Evolutionary conservation across 2,113 vertebrate genomes (phyloP).

Genomic region (Miniopterus natalensis): DNA sequence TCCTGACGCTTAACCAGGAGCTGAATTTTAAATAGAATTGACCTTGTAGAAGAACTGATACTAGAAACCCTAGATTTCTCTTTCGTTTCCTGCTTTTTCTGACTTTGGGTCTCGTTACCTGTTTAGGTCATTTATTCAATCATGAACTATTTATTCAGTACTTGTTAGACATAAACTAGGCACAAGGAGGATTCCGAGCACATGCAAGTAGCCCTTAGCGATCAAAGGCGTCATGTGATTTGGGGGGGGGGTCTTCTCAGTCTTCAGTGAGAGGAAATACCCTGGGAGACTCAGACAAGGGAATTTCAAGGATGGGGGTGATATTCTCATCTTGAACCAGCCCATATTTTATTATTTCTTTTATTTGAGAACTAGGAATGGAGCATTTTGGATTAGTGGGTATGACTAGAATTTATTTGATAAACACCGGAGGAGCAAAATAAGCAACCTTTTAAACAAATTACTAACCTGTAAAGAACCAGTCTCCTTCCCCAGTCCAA

Average conservation of each 20-base stretch:
- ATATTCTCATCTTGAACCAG: not conserved
- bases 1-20: not conserved
- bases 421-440: not conserved
- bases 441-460: slow-evolving; percentile 13
- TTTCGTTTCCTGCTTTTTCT: not conserved
- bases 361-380: not conserved
- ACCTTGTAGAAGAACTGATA: not conserved
- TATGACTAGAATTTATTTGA: not conserved
- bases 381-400: not conserved
- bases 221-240: not conserved
- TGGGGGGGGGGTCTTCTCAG: not conserved
- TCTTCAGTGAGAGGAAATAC: not conserved
- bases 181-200: not conserved
- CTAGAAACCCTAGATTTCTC: not conserved
- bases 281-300: not conserved
- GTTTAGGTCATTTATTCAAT: not conserved
- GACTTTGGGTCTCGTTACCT: not conserved
- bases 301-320: not conserved
- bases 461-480: not conserved
- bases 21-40: not conserved
- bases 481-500: not conserved
- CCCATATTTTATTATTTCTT: not conserved
- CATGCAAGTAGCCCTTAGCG: not conserved
- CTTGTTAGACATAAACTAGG: not conserved
- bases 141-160: not conserved